phyloP scores from a whole-genome alignment of 2,888 invertebrate genomes.

The Bimastos eiseni region DNA sequence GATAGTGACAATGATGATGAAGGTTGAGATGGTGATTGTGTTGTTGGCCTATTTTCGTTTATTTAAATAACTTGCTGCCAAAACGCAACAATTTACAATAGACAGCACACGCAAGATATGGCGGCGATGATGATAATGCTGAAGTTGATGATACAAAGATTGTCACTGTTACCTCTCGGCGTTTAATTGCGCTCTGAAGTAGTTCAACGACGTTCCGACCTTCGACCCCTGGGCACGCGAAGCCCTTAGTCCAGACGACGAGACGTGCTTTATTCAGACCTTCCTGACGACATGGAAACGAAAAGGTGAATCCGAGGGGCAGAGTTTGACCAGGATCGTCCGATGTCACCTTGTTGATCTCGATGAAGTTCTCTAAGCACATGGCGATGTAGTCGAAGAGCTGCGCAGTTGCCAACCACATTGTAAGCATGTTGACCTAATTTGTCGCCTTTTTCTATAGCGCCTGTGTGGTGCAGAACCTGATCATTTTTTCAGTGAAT shows the following conservation, averaged over 20 bases:
- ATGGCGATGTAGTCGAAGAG: conserved; percentile 94
- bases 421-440: background rate
- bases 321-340: conserved; percentile 57
- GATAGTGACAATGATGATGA: conserved; percentile 27
- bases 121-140: no score
- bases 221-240: conserved; percentile 87
- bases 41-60: no score
- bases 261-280: conserved; percentile 81
- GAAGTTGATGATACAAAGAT: no score
- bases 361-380: conserved; percentile 79
- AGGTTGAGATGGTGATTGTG: background rate
- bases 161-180: conserved; percentile 54
- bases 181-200: conserved; percentile 83
- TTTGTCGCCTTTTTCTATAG: background rate
- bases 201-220: conserved; percentile 87
- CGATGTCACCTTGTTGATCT: background rate
- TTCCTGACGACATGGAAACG: conserved; percentile 85
- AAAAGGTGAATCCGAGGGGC: conserved; percentile 94
- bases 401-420: conserved; percentile 60
- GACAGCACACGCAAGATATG: no score
- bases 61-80: no score
- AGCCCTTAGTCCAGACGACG: conserved; percentile 94
- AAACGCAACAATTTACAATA: no score
- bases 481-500: no score
- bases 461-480: no score